These are phyloP conservation scores for Drosophila gaucha DNA, from an alignment of 2,888 invertebrate species.

Conservation along the genomic window DNA sequence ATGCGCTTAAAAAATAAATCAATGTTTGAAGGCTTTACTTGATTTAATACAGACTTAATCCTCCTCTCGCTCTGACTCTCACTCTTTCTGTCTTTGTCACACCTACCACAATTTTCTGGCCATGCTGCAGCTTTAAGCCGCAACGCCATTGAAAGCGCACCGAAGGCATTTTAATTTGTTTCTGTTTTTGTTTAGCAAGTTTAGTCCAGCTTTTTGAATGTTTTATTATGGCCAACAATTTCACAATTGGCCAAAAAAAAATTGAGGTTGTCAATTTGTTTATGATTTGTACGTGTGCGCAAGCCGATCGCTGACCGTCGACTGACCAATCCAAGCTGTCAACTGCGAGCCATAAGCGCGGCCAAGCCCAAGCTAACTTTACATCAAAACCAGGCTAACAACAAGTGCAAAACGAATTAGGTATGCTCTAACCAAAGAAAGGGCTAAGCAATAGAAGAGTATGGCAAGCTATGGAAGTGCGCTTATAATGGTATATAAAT, in stretches of 20 bases:
- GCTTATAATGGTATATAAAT: no score
- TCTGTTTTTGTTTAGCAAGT: not conserved
- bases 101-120: constrained; percentile 63
- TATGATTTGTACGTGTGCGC: constrained; percentile 67
- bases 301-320: constrained; percentile 64
- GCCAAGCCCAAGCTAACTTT: constrained; percentile 21
- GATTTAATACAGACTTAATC: not conserved
- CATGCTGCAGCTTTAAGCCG: constrained; percentile 65
- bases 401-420: constrained; percentile 14
- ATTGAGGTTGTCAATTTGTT: constrained; percentile 52
- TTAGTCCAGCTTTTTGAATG: not conserved
- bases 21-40: constrained; percentile 38
- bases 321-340: constrained; percentile 50
- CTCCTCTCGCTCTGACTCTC: not conserved
- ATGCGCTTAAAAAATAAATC: constrained; percentile 65
- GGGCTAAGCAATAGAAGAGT: no score
- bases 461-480: no score
- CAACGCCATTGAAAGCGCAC: constrained; percentile 78
- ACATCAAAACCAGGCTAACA: constrained; percentile 32
- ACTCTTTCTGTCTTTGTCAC: not conserved
- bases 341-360: constrained; percentile 35
- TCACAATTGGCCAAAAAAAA: constrained; percentile 43
- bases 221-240: constrained; percentile 39
- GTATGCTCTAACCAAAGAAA: constrained; percentile 21
- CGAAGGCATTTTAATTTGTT: constrained; percentile 73